These are phyloP conservation scores for Todiramphus chloris DNA, from an alignment of 2,113 vertebrate genomes.

Conservation along the genomic window DNA sequence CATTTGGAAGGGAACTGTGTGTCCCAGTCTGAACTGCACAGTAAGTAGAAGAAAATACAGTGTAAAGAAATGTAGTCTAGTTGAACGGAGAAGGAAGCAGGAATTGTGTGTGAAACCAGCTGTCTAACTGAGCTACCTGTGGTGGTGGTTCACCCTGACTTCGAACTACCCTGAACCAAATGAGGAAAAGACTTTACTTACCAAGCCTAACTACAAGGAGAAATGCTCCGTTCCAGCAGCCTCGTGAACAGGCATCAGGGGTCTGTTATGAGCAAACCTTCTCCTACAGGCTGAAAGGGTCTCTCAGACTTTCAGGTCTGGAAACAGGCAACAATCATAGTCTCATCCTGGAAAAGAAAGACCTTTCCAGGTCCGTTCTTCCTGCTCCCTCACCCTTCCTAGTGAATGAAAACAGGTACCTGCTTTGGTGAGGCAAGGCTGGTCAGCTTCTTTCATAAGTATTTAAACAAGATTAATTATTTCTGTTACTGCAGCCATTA, in stretches of 20 bases:
- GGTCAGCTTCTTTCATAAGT: background rate
- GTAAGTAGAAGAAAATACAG: background rate
- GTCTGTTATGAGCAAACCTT: background rate
- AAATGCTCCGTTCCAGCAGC: background rate
- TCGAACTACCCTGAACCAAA: background rate
- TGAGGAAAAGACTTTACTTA: background rate
- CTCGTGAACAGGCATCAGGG: accelerated
- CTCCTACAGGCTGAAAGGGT: background rate
- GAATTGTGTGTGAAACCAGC: background rate
- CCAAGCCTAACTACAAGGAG: background rate
- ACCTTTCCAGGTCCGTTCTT: background rate
- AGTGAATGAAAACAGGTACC: background rate
- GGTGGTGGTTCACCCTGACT: background rate
- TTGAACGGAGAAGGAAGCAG: background rate
- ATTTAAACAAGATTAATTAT: background rate
- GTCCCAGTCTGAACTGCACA: background rate
- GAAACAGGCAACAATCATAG: background rate
- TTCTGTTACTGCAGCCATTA: background rate
- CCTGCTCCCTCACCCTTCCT: background rate
- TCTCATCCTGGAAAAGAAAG: background rate
- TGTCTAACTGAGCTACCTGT: background rate
- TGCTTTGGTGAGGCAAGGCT: background rate
- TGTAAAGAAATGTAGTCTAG: background rate
- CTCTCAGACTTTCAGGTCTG: background rate
- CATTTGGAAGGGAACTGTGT: background rate